Conservation (phyloP, 2,888 invertebrate genomes). For the Alloscopus bannaensis region DNA sequence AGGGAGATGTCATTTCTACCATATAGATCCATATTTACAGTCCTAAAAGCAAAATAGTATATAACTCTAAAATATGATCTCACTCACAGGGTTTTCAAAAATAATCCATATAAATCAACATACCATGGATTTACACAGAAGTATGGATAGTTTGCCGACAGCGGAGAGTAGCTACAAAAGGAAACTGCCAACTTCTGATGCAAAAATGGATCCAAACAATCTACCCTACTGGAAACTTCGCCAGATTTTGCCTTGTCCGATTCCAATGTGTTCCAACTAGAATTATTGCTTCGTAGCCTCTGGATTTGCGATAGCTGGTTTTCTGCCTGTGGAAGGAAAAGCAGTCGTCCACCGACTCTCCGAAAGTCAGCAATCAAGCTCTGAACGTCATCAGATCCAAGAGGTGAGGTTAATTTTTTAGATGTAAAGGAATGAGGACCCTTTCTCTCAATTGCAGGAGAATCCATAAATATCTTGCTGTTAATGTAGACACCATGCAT, state of each 20-base stretch:
- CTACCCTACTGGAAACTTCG: constrained; percentile 75
- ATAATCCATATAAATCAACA: constrained; percentile 1
- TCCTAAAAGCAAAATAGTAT: constrained; percentile 77
- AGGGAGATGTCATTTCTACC: constrained; percentile 95
- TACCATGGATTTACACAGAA: constrained; percentile 94
- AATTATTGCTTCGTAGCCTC: constrained; percentile 72
- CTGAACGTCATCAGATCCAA: constrained; percentile 82
- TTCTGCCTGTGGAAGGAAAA: constrained; percentile 47
- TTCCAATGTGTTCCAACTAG: constrained; percentile 67
- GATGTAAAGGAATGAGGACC: constrained; percentile 84
- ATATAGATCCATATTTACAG: constrained; percentile 96
- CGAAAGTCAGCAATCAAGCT: constrained; percentile 84
- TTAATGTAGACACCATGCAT: constrained; percentile 53
- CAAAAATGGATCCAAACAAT: constrained; percentile 86
- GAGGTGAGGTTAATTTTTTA: constrained; percentile 82
- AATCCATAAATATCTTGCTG: constrained; percentile 57
- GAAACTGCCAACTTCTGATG: constrained; percentile 92
- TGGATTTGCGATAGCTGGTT: constrained; percentile 40
- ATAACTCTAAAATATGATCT: constrained; percentile 15
- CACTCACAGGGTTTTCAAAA: constrained; percentile 9
- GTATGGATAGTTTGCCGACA: constrained; percentile 86
- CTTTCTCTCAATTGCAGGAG: constrained; percentile 65
- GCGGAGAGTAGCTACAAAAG: constrained; percentile 89
- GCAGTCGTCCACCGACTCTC: constrained; percentile 85
- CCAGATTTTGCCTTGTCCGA: constrained; percentile 57